These are phyloP conservation scores for Agrotis exclamationis DNA, from an alignment of 2,888 invertebrate genomes.

Conservation along the genomic window DNA sequence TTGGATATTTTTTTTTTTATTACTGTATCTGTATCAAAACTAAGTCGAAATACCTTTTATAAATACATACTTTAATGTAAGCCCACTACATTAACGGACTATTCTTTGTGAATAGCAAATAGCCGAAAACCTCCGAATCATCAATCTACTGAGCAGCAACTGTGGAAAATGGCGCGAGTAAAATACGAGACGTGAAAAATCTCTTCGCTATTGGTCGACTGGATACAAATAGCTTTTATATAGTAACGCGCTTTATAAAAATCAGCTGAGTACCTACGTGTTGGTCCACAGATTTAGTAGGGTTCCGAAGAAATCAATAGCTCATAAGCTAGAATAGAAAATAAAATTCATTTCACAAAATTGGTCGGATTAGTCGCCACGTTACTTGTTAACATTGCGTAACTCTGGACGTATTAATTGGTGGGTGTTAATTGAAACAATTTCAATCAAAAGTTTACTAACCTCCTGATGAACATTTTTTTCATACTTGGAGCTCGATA, in stretches of 20 bases:
- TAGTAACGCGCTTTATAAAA: constrained; percentile 42
- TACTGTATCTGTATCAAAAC: constrained; percentile 17
- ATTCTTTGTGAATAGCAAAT: constrained; percentile 58
- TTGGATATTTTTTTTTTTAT: constrained; percentile 2
- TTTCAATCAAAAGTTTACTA: constrained; percentile 37
- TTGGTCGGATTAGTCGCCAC: neutral
- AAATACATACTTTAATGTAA: constrained; percentile 48
- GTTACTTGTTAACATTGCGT: constrained; percentile 2
- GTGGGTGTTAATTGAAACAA: constrained; percentile 34
- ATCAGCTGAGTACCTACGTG: constrained; percentile 31
- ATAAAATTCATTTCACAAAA: constrained; percentile 23
- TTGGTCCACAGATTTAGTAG: constrained; percentile 26
- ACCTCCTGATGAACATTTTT: constrained; percentile 6
- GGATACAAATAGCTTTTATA: constrained; percentile 60
- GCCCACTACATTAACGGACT: constrained; percentile 53
- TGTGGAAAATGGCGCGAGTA: constrained; percentile 52
- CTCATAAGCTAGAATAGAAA: constrained; percentile 10
- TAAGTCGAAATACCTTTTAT: constrained; percentile 24
- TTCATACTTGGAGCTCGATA: constrained; percentile 7
- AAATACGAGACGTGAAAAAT: constrained; percentile 60
- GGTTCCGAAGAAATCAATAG: constrained; percentile 21
- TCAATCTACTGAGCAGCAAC: constrained; percentile 56
- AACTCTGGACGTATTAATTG: constrained; percentile 25
- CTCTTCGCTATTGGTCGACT: constrained; percentile 58
- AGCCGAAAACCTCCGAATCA: constrained; percentile 54